Conservation (phyloP, 1,140 invertebrate species). For the Caenorhabditis briggsae region DNA sequence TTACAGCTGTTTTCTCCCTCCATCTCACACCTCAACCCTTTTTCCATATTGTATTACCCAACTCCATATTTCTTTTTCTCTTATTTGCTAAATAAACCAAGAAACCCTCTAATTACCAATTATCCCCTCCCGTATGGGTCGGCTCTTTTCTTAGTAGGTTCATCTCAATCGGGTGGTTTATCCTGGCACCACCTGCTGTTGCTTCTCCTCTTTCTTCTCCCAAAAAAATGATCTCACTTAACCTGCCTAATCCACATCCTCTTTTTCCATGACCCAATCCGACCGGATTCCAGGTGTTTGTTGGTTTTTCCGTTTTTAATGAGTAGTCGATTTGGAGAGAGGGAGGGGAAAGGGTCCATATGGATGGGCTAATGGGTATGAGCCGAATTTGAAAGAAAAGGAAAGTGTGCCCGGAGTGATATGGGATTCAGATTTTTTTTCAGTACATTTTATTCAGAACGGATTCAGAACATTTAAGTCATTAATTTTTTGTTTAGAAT, state of each 20-base stretch:
- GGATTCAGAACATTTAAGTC: too few relatives aligned
- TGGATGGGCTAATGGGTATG: too few relatives aligned
- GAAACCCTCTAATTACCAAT: constrained; percentile 9
- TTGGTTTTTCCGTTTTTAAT: too few relatives aligned
- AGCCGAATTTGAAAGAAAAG: too few relatives aligned
- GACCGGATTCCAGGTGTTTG: too few relatives aligned
- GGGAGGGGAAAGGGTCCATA: too few relatives aligned
- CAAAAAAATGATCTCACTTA: background rate
- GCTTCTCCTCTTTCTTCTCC: background rate
- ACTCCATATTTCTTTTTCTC: background rate
- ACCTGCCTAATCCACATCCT: background rate
- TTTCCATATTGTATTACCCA: background rate
- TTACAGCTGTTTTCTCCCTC: background rate
- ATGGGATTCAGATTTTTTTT: too few relatives aligned
- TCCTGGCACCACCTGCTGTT: background rate
- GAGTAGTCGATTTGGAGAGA: too few relatives aligned
- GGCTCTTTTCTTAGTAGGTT: background rate
- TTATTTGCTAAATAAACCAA: background rate
- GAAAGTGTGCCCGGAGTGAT: too few relatives aligned
- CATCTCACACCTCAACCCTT: background rate
- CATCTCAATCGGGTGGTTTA: background rate
- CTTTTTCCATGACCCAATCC: background rate
- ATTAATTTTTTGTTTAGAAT: too few relatives aligned
- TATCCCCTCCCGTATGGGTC: background rate
- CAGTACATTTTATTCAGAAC: too few relatives aligned